phyloP scores from a whole-genome alignment of 2,888 invertebrate genomes.

The Dexiosoma caninum region DNA sequence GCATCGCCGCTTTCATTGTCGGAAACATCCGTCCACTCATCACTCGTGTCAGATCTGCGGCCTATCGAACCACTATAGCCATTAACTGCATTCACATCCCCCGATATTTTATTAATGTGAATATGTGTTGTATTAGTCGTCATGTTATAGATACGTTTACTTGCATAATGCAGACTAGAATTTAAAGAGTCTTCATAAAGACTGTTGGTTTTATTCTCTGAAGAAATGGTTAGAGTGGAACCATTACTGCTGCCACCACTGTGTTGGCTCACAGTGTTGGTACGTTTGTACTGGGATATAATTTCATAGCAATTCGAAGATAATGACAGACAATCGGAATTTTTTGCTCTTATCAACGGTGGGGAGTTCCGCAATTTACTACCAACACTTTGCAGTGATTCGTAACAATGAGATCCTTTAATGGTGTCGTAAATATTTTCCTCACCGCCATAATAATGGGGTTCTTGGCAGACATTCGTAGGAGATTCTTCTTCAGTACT shows the following conservation, averaged over 20 bases:
- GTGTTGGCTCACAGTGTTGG: conserved; percentile 36
- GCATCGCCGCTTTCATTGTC: conserved; percentile 68
- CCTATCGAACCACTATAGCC: conserved; percentile 66
- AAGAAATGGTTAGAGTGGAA: conserved; percentile 76
- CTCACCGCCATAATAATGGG: conserved; percentile 71
- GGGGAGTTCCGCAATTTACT: conserved; percentile 42
- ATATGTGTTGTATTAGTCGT: conserved; percentile 4
- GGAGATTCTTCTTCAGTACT: conserved; percentile 26
- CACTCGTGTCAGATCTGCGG: conserved; percentile 75
- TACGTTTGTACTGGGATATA: conserved; percentile 71
- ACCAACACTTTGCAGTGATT: conserved; percentile 67
- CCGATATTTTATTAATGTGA: conserved; percentile 61
- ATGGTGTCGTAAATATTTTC: conserved; percentile 83
- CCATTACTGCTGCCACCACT: conserved; percentile 72
- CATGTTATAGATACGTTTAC: conserved; percentile 42
- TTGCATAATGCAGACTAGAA: conserved; percentile 41
- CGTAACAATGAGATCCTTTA: conserved; percentile 79
- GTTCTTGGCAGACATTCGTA: conserved; percentile 44
- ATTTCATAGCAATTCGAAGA: conserved; percentile 77
- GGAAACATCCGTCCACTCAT: conserved; percentile 77
- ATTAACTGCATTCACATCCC: conserved; percentile 59
- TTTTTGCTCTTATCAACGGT: conserved; percentile 50
- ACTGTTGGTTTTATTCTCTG: conserved; percentile 77
- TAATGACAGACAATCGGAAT: conserved; percentile 71
- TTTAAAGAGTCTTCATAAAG: conserved; percentile 72